Evolutionary conservation across 2,113 vertebrate genomes (phyloP), one percentile per base, ranked within the genome.

Genomic region (Sturnira hondurensis): DNA sequence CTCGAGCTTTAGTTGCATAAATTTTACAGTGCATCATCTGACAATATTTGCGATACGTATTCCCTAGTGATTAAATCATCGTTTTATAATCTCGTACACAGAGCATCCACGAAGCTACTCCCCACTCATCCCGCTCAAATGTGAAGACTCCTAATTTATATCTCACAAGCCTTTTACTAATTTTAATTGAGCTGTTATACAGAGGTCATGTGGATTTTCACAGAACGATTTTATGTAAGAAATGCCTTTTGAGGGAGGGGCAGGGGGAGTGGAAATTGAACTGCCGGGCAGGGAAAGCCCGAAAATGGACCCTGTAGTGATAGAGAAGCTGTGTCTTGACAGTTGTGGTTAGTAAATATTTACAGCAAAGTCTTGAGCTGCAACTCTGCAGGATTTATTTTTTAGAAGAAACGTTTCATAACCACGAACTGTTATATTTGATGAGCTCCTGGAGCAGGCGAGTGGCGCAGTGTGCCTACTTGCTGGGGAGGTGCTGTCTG

Each of bases 271-370:
- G 47, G 33, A 17, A 33, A 28, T 33, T 38, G 71, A 24, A 93
- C 71, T 38, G 5, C 52, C 20, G 2, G 70, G 36, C 33, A 77
- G 73, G 47, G 67, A 93, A 96, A 93, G 82, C 71, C 94, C 78
- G 94, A 89, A 20, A 26, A 94, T 63, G 74, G 58, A 56, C 20
- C 84, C 70, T 1, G 0, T 71, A 84, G 87, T 96, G 71, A 92
- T 67, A 33, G 92, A 96, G 31, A 33, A 92, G 85, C 54, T 87
- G 36, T 85, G 0, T 74, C 74, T 93, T 58, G 28, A 85, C 77
- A 87, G 54, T 38, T 3, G 2, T 70, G 73, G 31, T 80, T 95
- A 73, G 94, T 95, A 96, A 95, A 91, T 98, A 96, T 98, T 97
- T 96, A 90, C 91, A 94, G 89, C 58, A 33, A 67, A 81, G 88